phyloP scores from a whole-genome alignment of 2,113 vertebrate species.

The Grallaria varia region DNA sequence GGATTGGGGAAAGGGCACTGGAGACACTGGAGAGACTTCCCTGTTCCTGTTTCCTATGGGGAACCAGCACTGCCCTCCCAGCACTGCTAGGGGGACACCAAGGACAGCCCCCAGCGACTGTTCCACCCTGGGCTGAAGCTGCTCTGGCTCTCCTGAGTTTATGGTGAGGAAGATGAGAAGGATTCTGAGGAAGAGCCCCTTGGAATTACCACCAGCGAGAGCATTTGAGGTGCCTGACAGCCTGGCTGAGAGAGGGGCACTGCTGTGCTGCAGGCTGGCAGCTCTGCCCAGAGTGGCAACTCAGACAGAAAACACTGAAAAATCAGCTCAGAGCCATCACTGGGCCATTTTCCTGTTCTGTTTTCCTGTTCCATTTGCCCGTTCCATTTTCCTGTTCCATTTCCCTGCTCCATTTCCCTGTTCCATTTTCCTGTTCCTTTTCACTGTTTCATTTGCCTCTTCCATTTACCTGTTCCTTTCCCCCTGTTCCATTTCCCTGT shows the following conservation, averaged over 20 bases:
- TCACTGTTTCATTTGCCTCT: too few species aligned
- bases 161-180: neutral
- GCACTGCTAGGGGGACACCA: neutral
- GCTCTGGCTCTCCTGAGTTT: neutral
- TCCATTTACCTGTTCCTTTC: neutral
- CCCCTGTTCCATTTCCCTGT: too few species aligned
- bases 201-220: accelerated
- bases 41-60: neutral
- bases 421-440: neutral
- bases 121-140: neutral
- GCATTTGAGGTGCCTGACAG: neutral
- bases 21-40: too few species aligned
- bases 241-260: neutral
- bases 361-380: neutral
- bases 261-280: accelerated
- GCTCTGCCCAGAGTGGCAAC: neutral
- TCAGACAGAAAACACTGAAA: neutral
- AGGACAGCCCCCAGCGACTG: neutral
- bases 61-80: neutral
- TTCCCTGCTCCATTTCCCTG: neutral
- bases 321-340: accelerated
- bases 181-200: neutral
- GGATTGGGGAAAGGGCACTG: neutral
- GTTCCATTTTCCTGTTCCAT: too few species aligned
- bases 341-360: too few species aligned